A percentile compares a stretch with the other conserved stretches of the same genome.
These are phyloP conservation scores for Sepioteuthis lessoniana DNA, from an alignment of 2,888 invertebrate genomes.

Conservation along the genomic window DNA sequence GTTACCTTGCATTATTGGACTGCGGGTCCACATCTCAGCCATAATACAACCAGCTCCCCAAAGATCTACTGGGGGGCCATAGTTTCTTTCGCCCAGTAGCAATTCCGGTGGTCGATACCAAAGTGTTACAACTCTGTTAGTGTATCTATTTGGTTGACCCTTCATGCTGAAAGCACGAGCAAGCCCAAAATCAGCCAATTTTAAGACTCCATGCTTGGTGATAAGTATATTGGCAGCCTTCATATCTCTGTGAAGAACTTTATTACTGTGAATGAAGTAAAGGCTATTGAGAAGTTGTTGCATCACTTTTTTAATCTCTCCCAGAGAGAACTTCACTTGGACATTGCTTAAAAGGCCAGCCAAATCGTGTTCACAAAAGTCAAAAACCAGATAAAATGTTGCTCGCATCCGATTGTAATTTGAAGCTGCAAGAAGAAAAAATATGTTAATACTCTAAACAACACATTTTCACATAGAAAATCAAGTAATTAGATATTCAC, in stretches of 20 bases:
- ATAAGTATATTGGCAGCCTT: conserved; percentile 99
- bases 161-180: conserved; percentile 93
- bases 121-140: conserved; percentile 97
- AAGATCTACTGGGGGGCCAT: conserved; percentile 96
- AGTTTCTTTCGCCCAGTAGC: conserved; percentile 83
- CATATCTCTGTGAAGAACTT: conserved; percentile 83
- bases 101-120: conserved; percentile 86
- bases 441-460: not conserved
- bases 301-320: conserved; percentile 93
- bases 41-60: conserved; percentile 96
- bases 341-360: conserved; percentile 95
- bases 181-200: conserved; percentile 97
- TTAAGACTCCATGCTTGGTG: conserved; percentile 89
- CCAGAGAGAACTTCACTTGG: conserved; percentile 95
- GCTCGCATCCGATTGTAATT: conserved; percentile 85
- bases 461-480: not conserved
- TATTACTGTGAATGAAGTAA: conserved; percentile 96
- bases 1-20: conserved; percentile 84
- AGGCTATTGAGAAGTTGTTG: conserved; percentile 84
- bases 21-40: conserved; percentile 99
- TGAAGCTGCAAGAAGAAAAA: conserved; percentile 75
- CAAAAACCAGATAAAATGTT: conserved; percentile 96
- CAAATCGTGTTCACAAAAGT: conserved; percentile 98
- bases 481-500: too few species aligned
- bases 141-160: conserved; percentile 89